phyloP scores from a whole-genome alignment of 2,888 invertebrate genomes.

The Mesoligia furuncula region DNA sequence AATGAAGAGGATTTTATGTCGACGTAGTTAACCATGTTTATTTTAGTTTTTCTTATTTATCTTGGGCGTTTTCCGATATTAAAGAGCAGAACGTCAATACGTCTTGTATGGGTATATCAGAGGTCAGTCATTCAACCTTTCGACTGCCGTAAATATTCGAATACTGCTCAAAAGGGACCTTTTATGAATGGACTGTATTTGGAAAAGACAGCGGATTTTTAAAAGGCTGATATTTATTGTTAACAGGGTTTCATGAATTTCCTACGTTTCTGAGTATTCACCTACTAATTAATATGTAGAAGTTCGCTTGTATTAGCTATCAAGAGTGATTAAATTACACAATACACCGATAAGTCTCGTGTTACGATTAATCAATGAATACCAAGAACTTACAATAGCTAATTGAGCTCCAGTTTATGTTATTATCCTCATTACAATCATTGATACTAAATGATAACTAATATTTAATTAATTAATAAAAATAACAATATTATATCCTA shows the following conservation, averaged over 20 bases:
- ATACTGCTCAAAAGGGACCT: conserved; percentile 25
- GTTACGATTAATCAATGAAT: neutral
- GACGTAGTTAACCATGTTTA: neutral
- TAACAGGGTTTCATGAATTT: neutral
- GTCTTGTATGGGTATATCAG: neutral
- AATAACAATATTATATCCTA: too few species aligned
- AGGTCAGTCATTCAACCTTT: conserved; percentile 10
- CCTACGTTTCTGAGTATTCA: neutral
- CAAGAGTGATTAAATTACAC: neutral
- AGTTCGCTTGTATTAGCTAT: neutral
- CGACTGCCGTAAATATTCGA: conserved; percentile 18
- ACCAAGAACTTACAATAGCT: neutral
- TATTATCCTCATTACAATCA: conserved; percentile 18
- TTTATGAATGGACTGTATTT: conserved; percentile 9
- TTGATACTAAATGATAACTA: neutral
- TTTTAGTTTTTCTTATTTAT: neutral
- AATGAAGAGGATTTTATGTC: neutral
- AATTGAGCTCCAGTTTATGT: neutral
- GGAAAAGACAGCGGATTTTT: neutral
- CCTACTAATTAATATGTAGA: neutral
- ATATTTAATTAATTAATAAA: too few species aligned
- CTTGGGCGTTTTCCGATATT: neutral
- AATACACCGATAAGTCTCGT: neutral
- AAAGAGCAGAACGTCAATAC: neutral
- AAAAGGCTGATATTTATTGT: conserved; percentile 4